Percentiles rank a stretch among this genome's conserved stretches.
Evolutionary conservation across 2,797 vertebrate species (phyloP).

Genomic region (Limnodromus scolopaceus): DNA sequence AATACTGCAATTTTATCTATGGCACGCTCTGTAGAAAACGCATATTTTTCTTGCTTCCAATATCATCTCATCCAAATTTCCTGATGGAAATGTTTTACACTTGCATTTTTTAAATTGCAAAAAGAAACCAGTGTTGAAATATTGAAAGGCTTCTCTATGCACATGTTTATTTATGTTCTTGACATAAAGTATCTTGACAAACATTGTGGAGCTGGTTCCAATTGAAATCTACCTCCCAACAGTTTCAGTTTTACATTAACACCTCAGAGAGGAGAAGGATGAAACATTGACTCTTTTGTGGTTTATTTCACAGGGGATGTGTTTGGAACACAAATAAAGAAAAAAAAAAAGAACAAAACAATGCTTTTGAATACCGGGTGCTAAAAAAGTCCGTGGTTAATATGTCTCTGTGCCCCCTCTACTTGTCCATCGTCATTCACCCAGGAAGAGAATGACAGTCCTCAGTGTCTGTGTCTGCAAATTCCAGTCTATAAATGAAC

Average conservation of each 20-base stretch:
- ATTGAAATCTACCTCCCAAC: background rate
- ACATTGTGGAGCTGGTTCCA: background rate
- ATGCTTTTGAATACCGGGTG: background rate
- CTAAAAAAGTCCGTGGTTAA: background rate
- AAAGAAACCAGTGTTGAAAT: background rate
- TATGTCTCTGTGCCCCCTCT: background rate
- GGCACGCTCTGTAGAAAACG: background rate
- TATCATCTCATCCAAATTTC: background rate
- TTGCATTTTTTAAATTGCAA: background rate
- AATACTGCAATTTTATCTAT: background rate
- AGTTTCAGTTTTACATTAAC: background rate
- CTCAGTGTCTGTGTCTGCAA: background rate
- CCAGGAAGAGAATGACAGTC: background rate
- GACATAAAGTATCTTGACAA: background rate
- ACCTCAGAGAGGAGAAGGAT: background rate
- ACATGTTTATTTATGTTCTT: conserved; percentile 13
- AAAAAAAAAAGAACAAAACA: background rate
- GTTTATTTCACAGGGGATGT: background rate
- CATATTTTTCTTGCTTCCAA: background rate
- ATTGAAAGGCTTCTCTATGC: background rate
- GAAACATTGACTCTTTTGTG: background rate
- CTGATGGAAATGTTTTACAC: background rate
- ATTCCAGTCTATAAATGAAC: background rate
- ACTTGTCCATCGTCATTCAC: background rate
- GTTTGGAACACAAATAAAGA: background rate